These are phyloP conservation scores for Mythimna impura DNA, from an alignment of 2,888 invertebrate genomes.

Conservation along the genomic window DNA sequence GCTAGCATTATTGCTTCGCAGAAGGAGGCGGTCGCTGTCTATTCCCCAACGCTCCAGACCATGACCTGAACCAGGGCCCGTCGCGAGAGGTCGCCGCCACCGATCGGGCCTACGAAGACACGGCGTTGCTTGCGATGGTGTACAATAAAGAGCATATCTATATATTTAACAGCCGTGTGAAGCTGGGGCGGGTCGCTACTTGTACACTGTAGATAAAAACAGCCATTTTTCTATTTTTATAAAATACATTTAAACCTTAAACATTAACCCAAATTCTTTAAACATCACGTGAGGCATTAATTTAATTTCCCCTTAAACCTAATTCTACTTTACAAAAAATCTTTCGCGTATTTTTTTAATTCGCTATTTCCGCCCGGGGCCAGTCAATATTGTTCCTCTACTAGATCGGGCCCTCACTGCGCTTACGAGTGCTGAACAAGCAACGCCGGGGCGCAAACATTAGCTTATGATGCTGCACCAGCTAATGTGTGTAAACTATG, in stretches of 20 bases:
- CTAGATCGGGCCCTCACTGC: constrained; percentile 61
- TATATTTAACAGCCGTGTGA: too few species aligned
- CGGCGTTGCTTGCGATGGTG: too few species aligned
- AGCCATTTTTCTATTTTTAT: not conserved
- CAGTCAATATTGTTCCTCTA: constrained; percentile 70
- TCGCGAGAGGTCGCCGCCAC: too few species aligned
- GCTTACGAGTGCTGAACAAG: constrained; percentile 70
- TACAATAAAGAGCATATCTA: too few species aligned
- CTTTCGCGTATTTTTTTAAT: constrained; percentile 42
- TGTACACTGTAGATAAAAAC: not conserved
- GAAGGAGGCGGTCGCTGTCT: too few species aligned
- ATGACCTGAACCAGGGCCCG: too few species aligned
- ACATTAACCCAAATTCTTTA: not conserved
- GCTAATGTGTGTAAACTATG: constrained; percentile 41
- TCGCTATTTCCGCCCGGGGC: constrained; percentile 30
- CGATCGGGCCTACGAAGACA: too few species aligned
- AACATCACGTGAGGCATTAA: not conserved
- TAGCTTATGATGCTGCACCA: constrained; percentile 64
- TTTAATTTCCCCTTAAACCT: constrained; percentile 12
- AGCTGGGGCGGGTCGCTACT: too few species aligned
- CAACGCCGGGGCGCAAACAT: constrained; percentile 69
- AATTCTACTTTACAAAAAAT: constrained; percentile 24
- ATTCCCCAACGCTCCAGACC: too few species aligned
- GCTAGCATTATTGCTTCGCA: too few species aligned
- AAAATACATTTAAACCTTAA: not conserved